Evolutionary conservation across 2,113 vertebrate species (phyloP), one percentile per base, ranked within the genome.

Genomic region (Solea senegalensis): DNA sequence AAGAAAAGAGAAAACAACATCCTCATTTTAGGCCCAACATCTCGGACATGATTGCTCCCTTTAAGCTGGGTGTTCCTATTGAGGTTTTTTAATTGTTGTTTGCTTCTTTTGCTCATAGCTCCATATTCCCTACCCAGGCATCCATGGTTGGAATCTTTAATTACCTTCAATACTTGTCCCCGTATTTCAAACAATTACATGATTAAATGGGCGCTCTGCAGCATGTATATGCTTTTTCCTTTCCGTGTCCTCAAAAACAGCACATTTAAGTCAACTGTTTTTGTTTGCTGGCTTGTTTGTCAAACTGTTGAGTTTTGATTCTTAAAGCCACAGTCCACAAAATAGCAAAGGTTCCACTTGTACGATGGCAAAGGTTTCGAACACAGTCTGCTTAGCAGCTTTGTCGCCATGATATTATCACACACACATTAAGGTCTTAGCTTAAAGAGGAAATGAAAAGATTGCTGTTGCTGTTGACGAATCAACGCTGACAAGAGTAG

Each of bases 1-100:
- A 76, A 86, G 87, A 89, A 83, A 81, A 87, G 86, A 88, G 86
- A 92, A 92, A 91, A 92, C 89, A 93, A 90, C 89, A 90, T 93
- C 88, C 90, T 92, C 89, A 90, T 94, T 93, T 91, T 44, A 90
- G 91, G 86, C 85, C 86, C 69, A 84, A 78, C 89, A 89, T 92
- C 87, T 90, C 69, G 83, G 90, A 89, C 90, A 88, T 90, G 91
- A 93, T 93, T 93, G 86, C 88, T 88, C 81, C 78, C 90, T 92
- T 89, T 90, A 92, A 92, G 90, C 86, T 78, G 81, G 82, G 80
- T 78, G 92, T 92, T 92, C 74, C 86, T 86, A 90, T 89, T 92
- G 84, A 92, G 85, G 81, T 76, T 88, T 89, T 90, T 84, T 59
- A 91, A 90, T 92, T 91, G 88, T 90, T 86, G 85, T 91, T 90